A percentile compares a stretch with the other conserved stretches of the same genome.
Conservation (phyloP, 2,888 invertebrate species). For the Perizoma affinitatum region DNA sequence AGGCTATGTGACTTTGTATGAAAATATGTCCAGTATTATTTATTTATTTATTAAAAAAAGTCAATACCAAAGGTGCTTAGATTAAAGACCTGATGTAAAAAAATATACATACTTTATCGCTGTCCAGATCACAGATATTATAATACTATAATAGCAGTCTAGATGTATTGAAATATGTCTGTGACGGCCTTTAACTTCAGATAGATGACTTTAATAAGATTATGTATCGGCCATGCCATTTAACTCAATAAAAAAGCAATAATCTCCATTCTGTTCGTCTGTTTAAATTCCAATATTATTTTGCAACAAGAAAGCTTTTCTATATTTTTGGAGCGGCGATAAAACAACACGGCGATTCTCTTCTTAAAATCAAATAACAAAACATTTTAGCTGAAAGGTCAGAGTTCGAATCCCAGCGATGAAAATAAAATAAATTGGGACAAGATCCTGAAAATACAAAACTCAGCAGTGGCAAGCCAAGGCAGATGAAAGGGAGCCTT, state of each 20-base stretch:
- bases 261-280: too few species aligned
- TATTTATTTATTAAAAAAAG: too few species aligned
- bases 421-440: conserved; percentile 27
- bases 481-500: conserved; percentile 35
- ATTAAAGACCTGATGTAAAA: too few species aligned
- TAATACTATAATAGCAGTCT: too few species aligned
- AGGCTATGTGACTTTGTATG: too few species aligned
- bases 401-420: conserved; percentile 7
- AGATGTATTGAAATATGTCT: too few species aligned
- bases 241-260: not conserved
- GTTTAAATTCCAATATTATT: not conserved
- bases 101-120: too few species aligned
- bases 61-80: too few species aligned
- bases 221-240: not conserved
- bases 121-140: too few species aligned
- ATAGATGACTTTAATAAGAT: too few species aligned
- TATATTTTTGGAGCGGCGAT: not conserved
- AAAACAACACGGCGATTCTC: not conserved
- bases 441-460: conserved; percentile 36
- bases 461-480: conserved; percentile 24
- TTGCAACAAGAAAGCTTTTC: not conserved
- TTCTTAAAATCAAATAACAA: conserved; percentile 1
- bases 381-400: conserved; percentile 4
- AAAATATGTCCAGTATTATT: too few species aligned
- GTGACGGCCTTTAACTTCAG: too few species aligned